Percentiles rank a stretch among this genome's conserved stretches.
Conservation (phyloP, 2,113 vertebrate genomes). For the Brachypodius melanocephalos region DNA sequence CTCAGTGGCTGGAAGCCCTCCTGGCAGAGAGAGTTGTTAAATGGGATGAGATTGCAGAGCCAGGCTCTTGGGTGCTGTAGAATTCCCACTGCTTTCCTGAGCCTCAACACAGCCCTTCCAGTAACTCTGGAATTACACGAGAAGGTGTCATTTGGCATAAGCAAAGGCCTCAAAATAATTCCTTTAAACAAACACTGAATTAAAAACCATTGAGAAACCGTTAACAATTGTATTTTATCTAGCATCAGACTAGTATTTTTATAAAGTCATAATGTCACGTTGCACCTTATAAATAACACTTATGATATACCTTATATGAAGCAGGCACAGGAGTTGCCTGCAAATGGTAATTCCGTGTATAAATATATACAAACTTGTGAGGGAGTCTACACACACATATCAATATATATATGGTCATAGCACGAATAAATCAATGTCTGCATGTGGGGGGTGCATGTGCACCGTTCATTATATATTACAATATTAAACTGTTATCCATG, state of each 20-base stretch:
- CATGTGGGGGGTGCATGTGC: not conserved
- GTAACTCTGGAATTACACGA: accelerated
- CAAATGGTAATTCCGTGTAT: not conserved
- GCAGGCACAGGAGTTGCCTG: not conserved
- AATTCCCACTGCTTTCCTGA: not conserved
- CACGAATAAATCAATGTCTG: not conserved
- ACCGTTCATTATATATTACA: constrained; percentile 47
- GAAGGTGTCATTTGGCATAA: not conserved
- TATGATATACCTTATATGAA: not conserved
- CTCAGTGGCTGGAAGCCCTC: not conserved
- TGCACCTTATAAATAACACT: constrained; percentile 17
- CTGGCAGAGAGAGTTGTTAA: not conserved
- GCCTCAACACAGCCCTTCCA: not conserved
- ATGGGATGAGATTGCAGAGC: not conserved
- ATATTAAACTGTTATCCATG: constrained; percentile 64
- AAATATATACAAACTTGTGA: constrained; percentile 25
- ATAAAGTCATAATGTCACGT: not conserved
- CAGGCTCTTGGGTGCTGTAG: not conserved
- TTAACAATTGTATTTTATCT: constrained; percentile 25
- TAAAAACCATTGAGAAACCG: not conserved
- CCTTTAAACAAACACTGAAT: not conserved
- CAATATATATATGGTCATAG: not conserved
- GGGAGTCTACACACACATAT: not conserved
- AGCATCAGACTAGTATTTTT: constrained; percentile 9
- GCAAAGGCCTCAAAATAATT: not conserved